These are phyloP conservation scores for Lagopus muta DNA, from an alignment of 2,113 vertebrate genomes.

Conservation along the genomic window DNA sequence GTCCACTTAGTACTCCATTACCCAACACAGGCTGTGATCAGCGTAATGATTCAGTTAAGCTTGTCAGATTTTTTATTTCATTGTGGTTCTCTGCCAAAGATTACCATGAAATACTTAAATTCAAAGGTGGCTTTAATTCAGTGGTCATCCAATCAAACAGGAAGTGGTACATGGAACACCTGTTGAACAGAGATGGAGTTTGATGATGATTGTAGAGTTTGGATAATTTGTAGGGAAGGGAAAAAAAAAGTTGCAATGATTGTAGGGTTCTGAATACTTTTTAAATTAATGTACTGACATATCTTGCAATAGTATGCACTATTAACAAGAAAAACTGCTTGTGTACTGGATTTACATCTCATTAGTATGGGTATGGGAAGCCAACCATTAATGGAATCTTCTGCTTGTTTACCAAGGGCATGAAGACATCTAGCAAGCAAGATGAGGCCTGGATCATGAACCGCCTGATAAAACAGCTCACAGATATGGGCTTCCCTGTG, in stretches of 20 bases:
- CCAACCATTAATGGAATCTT: constrained; percentile 39
- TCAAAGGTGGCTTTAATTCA: constrained; percentile 59
- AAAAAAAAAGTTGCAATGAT: constrained; percentile 19
- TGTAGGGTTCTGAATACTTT: constrained; percentile 49
- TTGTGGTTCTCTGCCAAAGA: constrained; percentile 33
- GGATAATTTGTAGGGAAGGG: constrained; percentile 37
- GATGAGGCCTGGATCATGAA: constrained; percentile 96
- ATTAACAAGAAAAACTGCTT: constrained; percentile 45
- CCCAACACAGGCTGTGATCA: constrained; percentile 14
- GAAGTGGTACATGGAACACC: constrained; percentile 49
- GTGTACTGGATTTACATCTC: neutral
- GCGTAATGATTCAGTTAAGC: constrained; percentile 60
- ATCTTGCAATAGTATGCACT: constrained; percentile 55
- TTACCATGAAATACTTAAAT: constrained; percentile 42
- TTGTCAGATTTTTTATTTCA: constrained; percentile 23
- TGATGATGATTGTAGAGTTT: neutral
- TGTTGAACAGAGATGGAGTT: constrained; percentile 52
- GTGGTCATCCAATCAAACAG: constrained; percentile 46
- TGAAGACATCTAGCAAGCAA: constrained; percentile 91
- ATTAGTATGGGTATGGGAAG: neutral
- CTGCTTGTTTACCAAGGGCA: constrained; percentile 78
- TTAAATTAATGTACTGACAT: constrained; percentile 61
- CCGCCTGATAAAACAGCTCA: constrained; percentile 97
- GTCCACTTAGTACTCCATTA: constrained; percentile 57
- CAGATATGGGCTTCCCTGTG: constrained; percentile 99